Evolutionary conservation across 2,888 invertebrate genomes (phyloP).

Genomic region (Clostera curtula): DNA sequence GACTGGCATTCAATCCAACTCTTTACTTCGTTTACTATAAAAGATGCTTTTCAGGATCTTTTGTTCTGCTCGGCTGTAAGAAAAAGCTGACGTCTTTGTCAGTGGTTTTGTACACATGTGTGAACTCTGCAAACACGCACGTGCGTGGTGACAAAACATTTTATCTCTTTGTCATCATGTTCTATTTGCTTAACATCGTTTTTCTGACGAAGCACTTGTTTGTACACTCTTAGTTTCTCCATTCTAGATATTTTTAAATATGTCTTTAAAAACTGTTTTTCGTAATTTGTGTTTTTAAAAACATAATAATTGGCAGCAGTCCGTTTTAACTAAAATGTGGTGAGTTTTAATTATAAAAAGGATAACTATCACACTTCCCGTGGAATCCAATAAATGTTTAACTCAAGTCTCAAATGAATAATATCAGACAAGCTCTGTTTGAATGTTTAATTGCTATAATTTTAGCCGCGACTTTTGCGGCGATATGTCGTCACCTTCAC

Average conservation of each 20-base stretch:
- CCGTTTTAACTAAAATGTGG: constrained; percentile 24
- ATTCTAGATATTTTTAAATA: constrained; percentile 8
- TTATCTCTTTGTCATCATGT: constrained; percentile 44
- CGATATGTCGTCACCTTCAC: constrained; percentile 32
- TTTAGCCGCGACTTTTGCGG: constrained; percentile 23
- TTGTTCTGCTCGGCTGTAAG: constrained; percentile 21
- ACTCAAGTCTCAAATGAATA: constrained; percentile 7
- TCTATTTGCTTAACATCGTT: constrained; percentile 40
- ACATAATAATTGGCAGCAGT: constrained; percentile 37
- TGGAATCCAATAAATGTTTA: constrained; percentile 6
- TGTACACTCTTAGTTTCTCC: constrained; percentile 12
- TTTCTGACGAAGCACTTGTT: constrained; percentile 15
- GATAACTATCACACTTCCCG: constrained; percentile 3
- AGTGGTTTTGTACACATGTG: too few species aligned
- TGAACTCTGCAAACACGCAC: constrained; percentile 47
- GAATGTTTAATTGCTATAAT: constrained; percentile 29
- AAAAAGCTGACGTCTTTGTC: constrained; percentile 10
- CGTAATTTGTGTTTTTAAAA: too few species aligned
- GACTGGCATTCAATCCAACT: constrained; percentile 26
- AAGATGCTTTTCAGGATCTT: constrained; percentile 19
- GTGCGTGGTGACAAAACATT: constrained; percentile 47
- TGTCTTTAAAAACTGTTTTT: too few species aligned
- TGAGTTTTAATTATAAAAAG: constrained; percentile 22
- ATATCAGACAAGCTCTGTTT: constrained; percentile 20
- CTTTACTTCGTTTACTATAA: constrained; percentile 24